Evolutionary conservation across 2,888 invertebrate genomes (phyloP).

Genomic region (Caenorhabditis drosophilae): DNA sequence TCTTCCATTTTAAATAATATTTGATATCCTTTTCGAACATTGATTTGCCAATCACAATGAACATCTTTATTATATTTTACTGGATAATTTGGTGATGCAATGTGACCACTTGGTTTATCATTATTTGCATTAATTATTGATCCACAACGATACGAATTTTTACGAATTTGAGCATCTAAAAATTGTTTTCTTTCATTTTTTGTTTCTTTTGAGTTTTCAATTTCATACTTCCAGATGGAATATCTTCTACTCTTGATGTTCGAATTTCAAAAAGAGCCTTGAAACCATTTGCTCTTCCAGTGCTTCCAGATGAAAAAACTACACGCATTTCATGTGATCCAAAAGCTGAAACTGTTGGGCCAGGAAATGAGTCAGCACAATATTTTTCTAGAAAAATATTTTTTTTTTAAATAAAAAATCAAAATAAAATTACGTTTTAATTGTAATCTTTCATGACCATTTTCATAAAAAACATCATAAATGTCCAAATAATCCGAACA

Average conservation of each 20-base stretch:
- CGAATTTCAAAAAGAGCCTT: slow-evolving; percentile 93
- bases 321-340: slow-evolving; percentile 87
- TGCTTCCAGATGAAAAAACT: slow-evolving; percentile 84
- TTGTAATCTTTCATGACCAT: slow-evolving; percentile 34
- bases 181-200: neutral
- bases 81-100: slow-evolving; percentile 86
- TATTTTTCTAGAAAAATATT: slow-evolving; percentile 74
- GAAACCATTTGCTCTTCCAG: slow-evolving; percentile 90
- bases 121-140: slow-evolving; percentile 37
- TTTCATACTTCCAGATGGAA: slow-evolving; percentile 43
- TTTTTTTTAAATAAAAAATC: too few species aligned
- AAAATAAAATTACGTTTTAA: slow-evolving; percentile 24
- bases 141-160: slow-evolving; percentile 34
- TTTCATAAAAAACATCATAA: slow-evolving; percentile 59
- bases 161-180: slow-evolving; percentile 22
- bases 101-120: slow-evolving; percentile 36
- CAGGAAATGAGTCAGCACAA: slow-evolving; percentile 88
- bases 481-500: slow-evolving; percentile 67
- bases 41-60: slow-evolving; percentile 94
- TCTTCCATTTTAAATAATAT: slow-evolving; percentile 88
- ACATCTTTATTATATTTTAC: slow-evolving; percentile 83
- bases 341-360: slow-evolving; percentile 89
- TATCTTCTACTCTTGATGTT: slow-evolving; percentile 56
- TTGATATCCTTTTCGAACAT: slow-evolving; percentile 55
- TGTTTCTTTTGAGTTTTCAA: too few species aligned